Evolutionary conservation across 2,888 invertebrate species (phyloP).

Genomic region (Drymonia ruficornis): DNA sequence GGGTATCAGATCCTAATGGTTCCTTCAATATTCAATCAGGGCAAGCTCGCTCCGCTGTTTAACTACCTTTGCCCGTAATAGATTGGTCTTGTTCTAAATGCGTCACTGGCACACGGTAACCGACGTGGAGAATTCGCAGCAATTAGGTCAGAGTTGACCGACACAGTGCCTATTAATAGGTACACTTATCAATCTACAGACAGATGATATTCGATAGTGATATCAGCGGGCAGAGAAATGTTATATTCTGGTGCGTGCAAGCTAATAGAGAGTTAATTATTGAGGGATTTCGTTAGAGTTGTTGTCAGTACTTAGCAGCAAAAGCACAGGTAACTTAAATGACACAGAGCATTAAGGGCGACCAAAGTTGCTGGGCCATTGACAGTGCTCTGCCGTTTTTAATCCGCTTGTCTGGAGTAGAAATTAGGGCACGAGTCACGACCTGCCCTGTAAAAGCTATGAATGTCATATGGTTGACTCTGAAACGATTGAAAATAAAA

Average conservation of each 20-base stretch:
- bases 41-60: not conserved
- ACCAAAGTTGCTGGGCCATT: no score
- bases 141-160: slow-evolving; percentile 55
- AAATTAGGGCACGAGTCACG: not conserved
- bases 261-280: no score
- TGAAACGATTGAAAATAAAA: not conserved
- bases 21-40: slow-evolving; percentile 8
- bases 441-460: not conserved
- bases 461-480: no score
- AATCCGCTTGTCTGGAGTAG: not conserved
- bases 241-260: not conserved
- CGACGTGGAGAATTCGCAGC: slow-evolving; percentile 34
- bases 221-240: not conserved
- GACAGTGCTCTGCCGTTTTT: not conserved
- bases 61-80: slow-evolving; percentile 2
- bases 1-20: slow-evolving; percentile 1
- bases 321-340: no score
- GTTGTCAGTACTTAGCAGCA: no score
- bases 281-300: no score
- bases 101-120: slow-evolving; percentile 40
- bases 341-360: not conserved
- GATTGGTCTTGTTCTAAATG: slow-evolving; percentile 25
- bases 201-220: not conserved
- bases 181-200: slow-evolving; percentile 37
- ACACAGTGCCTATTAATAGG: slow-evolving; percentile 32